A percentile compares a stretch with the other conserved stretches of the same genome.
These are phyloP conservation scores for Sinocyclocheilus grahami DNA, from an alignment of 2,113 vertebrate genomes.

Conservation along the genomic window DNA sequence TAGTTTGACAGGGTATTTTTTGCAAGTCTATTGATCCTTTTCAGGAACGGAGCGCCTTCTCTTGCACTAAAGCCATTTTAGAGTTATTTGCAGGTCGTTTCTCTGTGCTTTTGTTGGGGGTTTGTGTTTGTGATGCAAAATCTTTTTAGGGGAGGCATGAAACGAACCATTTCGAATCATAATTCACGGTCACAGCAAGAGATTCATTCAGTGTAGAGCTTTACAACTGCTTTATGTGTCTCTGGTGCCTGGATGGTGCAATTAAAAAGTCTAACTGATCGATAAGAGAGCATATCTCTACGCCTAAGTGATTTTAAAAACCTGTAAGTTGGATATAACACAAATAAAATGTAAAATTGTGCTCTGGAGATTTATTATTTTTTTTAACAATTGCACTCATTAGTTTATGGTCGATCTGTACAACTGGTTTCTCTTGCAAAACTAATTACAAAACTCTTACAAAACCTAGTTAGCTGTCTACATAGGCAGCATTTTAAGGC, in stretches of 20 bases:
- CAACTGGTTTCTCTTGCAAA: neutral
- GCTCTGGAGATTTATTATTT: neutral
- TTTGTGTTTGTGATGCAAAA: constrained; percentile 38
- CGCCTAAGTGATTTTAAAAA: constrained; percentile 18
- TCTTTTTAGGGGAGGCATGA: constrained; percentile 28
- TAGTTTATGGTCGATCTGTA: neutral
- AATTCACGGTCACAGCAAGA: neutral
- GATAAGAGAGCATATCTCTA: constrained; percentile 19
- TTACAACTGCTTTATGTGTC: constrained; percentile 7
- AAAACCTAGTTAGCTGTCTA: neutral
- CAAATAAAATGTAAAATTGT: neutral
- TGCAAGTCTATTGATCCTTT: constrained; percentile 23
- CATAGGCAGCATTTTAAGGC: neutral
- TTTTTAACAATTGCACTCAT: neutral
- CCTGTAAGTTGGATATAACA: neutral
- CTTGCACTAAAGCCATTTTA: constrained; percentile 26
- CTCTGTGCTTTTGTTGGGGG: constrained; percentile 7
- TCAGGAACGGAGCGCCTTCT: neutral
- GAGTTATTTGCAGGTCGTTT: constrained; percentile 28
- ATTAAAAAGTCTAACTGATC: constrained; percentile 9
- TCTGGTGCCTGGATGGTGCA: neutral
- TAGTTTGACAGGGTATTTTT: constrained; percentile 5
- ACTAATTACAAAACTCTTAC: neutral
- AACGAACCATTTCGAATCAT: constrained; percentile 30
- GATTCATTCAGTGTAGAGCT: constrained; percentile 26